A percentile compares a stretch with the other conserved stretches of the same genome.
These are phyloP conservation scores for Thunnus thynnus DNA, from an alignment of 2,113 vertebrate species.

Conservation along the genomic window DNA sequence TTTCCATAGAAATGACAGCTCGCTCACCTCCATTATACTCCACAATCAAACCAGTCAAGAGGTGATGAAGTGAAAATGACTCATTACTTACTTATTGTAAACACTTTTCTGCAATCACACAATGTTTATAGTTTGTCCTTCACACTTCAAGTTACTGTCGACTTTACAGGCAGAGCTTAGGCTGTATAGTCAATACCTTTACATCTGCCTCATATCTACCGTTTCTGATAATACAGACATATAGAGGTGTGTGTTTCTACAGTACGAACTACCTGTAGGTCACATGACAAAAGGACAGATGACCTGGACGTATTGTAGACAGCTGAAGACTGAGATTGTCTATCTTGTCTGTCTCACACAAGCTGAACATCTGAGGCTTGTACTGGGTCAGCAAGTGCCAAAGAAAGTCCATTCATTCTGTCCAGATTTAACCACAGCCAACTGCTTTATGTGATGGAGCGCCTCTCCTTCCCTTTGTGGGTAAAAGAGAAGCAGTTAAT, in stretches of 20 bases:
- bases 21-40: neutral
- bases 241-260: neutral
- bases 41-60: slow-evolving; percentile 14
- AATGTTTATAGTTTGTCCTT: slow-evolving; percentile 30
- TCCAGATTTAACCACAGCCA: slow-evolving; percentile 19
- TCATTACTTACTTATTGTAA: slow-evolving; percentile 26
- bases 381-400: slow-evolving; percentile 33
- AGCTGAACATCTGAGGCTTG: slow-evolving; percentile 18
- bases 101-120: slow-evolving; percentile 11
- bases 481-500: slow-evolving; percentile 41
- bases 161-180: neutral
- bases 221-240: neutral
- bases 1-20: slow-evolving; percentile 40
- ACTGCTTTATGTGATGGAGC: slow-evolving; percentile 46
- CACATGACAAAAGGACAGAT: neutral
- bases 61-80: slow-evolving; percentile 11
- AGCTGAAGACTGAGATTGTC: neutral
- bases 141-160: neutral
- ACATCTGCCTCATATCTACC: neutral
- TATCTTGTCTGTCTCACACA: neutral
- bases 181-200: neutral
- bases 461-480: slow-evolving; percentile 16
- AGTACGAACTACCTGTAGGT: neutral
- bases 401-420: slow-evolving; percentile 21
- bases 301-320: no score